These are phyloP conservation scores for Aegotheles bennettii DNA, from an alignment of 2,113 vertebrate species.

Conservation along the genomic window DNA sequence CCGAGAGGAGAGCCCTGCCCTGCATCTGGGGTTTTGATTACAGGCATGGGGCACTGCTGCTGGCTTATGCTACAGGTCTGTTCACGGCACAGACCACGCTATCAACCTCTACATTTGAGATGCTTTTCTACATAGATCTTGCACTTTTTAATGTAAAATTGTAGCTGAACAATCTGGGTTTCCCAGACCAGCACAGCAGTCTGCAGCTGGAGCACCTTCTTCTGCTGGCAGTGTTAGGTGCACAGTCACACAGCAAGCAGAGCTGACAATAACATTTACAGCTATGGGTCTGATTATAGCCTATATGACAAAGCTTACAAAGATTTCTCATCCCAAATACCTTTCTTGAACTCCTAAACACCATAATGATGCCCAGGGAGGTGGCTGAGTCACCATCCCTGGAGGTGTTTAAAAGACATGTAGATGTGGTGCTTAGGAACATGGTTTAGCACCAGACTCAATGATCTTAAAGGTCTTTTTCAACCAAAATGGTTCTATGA, in stretches of 20 bases:
- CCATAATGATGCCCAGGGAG: too few relatives aligned
- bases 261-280: not conserved
- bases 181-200: not conserved
- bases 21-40: not conserved
- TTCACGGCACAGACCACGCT: fast-evolving
- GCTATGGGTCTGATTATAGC: not conserved
- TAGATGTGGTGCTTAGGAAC: too few relatives aligned
- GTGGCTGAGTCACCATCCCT: too few relatives aligned
- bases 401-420: too few relatives aligned
- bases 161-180: not conserved
- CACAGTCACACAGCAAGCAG: fast-evolving
- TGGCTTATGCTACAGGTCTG: not conserved
- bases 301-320: not conserved
- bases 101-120: not conserved
- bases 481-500: too few relatives aligned
- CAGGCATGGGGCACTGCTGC: fast-evolving
- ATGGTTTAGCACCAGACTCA: too few relatives aligned
- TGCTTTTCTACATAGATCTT: not conserved
- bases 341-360: not conserved
- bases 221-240: fast-evolving
- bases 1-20: not conserved
- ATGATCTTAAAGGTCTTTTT: too few relatives aligned
- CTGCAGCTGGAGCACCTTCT: not conserved
- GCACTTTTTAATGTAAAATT: not conserved
- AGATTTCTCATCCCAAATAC: not conserved